phyloP scores from a whole-genome alignment of 2,113 vertebrate species.

The Alethe diademata region DNA sequence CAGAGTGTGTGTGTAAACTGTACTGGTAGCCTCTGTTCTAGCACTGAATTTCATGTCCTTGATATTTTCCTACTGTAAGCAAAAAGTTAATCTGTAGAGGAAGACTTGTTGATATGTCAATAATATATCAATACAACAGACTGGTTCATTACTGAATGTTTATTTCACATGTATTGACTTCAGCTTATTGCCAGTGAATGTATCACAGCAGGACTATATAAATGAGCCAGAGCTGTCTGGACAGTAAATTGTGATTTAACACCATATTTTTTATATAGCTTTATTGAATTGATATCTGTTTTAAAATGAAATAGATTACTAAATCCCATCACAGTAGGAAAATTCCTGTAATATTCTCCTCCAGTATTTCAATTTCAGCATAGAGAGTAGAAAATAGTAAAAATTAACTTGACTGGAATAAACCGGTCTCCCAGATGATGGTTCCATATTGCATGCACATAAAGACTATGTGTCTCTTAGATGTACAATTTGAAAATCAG shows the following conservation, averaged over 20 bases:
- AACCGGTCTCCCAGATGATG: not conserved
- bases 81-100: not conserved
- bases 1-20: not conserved
- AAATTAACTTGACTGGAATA: not conserved
- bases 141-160: not conserved
- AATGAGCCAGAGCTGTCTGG: constrained; percentile 1
- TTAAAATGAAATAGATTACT: constrained; percentile 25
- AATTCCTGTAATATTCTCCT: constrained; percentile 14
- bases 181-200: not conserved
- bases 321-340: constrained; percentile 15
- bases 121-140: not conserved
- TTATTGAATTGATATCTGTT: constrained; percentile 53
- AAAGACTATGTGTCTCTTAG: not conserved
- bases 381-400: not conserved
- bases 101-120: not conserved
- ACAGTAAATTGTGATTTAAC: constrained; percentile 62
- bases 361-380: not conserved
- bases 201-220: not conserved
- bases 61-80: not conserved
- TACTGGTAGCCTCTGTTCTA: not conserved
- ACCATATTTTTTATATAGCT: constrained; percentile 25
- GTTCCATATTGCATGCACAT: not conserved
- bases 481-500: not conserved
- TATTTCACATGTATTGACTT: not conserved
- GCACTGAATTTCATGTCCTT: not conserved